These are phyloP conservation scores for Balaenoptera acutorostrata DNA, from an alignment of 2,113 vertebrate genomes.

Conservation along the genomic window DNA sequence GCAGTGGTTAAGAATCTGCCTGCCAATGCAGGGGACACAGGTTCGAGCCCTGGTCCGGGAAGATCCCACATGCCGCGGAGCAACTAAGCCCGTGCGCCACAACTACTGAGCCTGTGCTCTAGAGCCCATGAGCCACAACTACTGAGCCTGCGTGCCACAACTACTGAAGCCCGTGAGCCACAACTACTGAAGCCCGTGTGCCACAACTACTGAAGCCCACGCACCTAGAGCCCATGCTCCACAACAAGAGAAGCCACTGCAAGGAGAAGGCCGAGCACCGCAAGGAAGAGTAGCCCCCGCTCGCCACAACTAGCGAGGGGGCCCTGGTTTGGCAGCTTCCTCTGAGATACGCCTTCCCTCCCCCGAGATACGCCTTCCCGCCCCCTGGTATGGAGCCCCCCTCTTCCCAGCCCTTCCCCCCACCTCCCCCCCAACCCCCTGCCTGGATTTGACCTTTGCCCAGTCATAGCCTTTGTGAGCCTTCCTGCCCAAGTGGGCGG, in stretches of 20 bases:
- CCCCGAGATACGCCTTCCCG: neutral
- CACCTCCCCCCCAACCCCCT: neutral
- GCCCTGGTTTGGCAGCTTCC: neutral
- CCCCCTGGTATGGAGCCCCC: neutral
- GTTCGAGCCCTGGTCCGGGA: neutral
- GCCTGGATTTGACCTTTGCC: neutral
- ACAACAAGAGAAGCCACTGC: no score
- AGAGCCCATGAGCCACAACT: no score
- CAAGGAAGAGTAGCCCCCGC: no score
- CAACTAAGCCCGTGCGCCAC: no score
- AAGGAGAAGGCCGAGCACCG: accelerated
- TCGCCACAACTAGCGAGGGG: no score
- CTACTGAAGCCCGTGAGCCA: no score
- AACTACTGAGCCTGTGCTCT: no score
- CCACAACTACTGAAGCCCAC: no score
- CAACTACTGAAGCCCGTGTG: no score
- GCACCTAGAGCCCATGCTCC: no score
- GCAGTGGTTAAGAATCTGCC: neutral
- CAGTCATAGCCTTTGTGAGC: neutral
- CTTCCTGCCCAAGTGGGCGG: neutral
- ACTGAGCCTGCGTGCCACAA: no score
- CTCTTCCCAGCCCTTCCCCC: neutral
- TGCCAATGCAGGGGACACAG: neutral
- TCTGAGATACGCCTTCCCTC: neutral
- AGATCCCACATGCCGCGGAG: neutral